Evolutionary conservation across 64 coral and sea anemone genomes (phyloP), one percentile per base, ranked within the genome.

Genomic region (Montipora foliosa): DNA sequence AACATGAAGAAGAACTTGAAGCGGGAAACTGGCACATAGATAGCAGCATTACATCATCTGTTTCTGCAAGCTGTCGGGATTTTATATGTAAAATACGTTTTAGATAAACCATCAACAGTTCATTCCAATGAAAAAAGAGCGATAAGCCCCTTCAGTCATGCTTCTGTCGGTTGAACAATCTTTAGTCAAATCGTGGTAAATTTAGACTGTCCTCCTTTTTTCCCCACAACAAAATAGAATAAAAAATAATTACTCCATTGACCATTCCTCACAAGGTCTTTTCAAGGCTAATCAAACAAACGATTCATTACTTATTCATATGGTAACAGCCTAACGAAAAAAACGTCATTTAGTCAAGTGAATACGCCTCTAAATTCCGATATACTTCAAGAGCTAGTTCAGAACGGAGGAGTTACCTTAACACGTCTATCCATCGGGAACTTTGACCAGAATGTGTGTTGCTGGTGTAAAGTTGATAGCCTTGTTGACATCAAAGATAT

Each of bases 401-500:
- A 57, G 52, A 82, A 12, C 44, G 4, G 8, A 17, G 6, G 44
- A 1, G 11, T 86, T 86, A 86, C 82, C 82, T 86, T 46, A 22
- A 46, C 49, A 9, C 67, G 48, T 4, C 17, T 20, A 25, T 49
- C 46, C 45, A 52, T 1, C 47, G 82, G 45, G 46, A 72, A 8
- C 64, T 50, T 62, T 49, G 19, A 44, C 29, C 62, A 12, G 71
- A 86, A 86, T 25, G 16, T 71, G 17, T 72, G 45, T 12, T 71
- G 44, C 19, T 86, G 45, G 68, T 20, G n/a, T 44, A 86, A 13
- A 20, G 66, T 86, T 51, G 82, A 86, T 13, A 86, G 46, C 17
- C 47, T 86, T 49, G 82, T 44, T 49, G 82, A 71, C 47, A 86
- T 86, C 46, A 86, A 20, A 44, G 82, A 70, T 45, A 86, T 19